Evolutionary conservation across 2,113 vertebrate genomes (phyloP).

Genomic region (Salvelinus fontinalis): DNA sequence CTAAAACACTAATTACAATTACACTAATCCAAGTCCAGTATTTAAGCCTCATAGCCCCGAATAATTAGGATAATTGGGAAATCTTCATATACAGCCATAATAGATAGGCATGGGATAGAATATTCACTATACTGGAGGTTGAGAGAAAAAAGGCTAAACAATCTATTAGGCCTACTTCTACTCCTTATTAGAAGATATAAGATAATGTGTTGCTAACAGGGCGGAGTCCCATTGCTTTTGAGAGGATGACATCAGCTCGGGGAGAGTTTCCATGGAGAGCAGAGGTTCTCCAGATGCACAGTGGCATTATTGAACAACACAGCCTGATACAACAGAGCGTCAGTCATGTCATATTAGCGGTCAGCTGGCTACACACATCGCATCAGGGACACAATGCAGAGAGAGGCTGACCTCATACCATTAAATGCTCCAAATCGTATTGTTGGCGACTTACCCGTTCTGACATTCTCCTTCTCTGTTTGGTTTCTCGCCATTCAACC

Average conservation of each 20-base stretch:
- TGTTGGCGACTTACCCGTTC: not conserved
- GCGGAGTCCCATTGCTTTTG: constrained; percentile 49
- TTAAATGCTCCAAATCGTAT: not conserved
- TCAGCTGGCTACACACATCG: constrained; percentile 28
- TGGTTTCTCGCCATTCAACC: no score
- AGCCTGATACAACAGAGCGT: constrained; percentile 21
- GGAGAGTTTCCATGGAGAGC: constrained; percentile 55
- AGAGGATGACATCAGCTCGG: constrained; percentile 62
- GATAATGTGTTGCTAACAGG: constrained; percentile 30
- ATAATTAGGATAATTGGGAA: no score
- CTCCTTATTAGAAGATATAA: constrained; percentile 1
- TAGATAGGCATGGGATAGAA: no score
- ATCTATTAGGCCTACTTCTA: no score
- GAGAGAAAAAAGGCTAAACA: not conserved
- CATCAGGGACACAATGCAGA: not conserved
- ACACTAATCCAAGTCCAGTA: no score
- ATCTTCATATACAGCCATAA: no score
- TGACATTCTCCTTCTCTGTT: not conserved
- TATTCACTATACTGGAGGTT: no score
- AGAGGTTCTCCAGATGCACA: constrained; percentile 60
- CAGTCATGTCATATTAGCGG: constrained; percentile 42
- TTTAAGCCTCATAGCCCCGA: no score
- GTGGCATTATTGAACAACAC: constrained; percentile 47
- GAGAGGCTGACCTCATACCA: not conserved
- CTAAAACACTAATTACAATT: not conserved